Evolutionary conservation across 1,140 invertebrate genomes (phyloP).

Genomic region (Drosophila yakuba): DNA sequence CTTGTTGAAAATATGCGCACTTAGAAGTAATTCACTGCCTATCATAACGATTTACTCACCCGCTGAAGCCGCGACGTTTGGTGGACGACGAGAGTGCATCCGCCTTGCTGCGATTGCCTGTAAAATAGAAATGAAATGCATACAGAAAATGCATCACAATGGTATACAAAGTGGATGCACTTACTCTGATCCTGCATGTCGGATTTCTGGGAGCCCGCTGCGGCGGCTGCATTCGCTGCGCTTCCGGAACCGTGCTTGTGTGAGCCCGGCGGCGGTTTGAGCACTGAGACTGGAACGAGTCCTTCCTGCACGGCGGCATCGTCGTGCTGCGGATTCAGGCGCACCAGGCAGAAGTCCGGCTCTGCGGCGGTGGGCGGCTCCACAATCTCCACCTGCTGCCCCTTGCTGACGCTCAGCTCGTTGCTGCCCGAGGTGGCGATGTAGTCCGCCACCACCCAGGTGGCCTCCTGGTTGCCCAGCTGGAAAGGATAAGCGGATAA

Average conservation of each 20-base stretch:
- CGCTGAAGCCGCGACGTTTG: constrained; percentile 91
- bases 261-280: constrained; percentile 91
- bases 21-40: neutral
- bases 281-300: constrained; percentile 91
- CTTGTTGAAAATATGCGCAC: too few species aligned
- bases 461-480: constrained; percentile 91
- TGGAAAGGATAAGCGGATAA: constrained; percentile 75
- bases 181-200: constrained; percentile 81
- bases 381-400: constrained; percentile 96
- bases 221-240: constrained; percentile 21
- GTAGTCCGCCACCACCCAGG: constrained; percentile 94
- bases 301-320: constrained; percentile 90
- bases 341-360: constrained; percentile 88
- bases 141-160: neutral
- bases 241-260: constrained; percentile 67
- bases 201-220: constrained; percentile 56
- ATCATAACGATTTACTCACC: constrained; percentile 87
- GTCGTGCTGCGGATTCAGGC: constrained; percentile 86
- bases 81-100: constrained; percentile 86
- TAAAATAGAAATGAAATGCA: neutral
- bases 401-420: constrained; percentile 92
- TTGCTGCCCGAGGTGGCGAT: constrained; percentile 88
- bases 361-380: constrained; percentile 87
- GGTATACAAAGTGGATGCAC: constrained; percentile 1
- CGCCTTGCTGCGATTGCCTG: constrained; percentile 78